phyloP scores from a whole-genome alignment of 2,797 vertebrate genomes.

The Rhynchonycteris naso region DNA sequence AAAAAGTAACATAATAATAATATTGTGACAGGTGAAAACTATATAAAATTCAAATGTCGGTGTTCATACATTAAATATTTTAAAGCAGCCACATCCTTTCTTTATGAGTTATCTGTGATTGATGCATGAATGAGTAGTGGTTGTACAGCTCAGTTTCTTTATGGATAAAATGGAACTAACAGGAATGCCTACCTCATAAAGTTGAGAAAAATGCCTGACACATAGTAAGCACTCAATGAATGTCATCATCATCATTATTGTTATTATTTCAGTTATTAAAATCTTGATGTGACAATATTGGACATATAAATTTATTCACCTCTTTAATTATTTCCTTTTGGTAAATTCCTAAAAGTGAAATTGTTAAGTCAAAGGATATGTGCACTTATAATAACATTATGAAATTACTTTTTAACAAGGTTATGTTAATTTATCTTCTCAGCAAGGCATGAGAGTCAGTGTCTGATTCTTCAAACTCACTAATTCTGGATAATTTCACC shows the following conservation, averaged over 20 bases:
- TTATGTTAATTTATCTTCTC: constrained; percentile 9
- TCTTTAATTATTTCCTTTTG: neutral
- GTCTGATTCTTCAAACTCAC: neutral
- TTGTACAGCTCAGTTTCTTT: neutral
- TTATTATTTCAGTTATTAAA: constrained; percentile 15
- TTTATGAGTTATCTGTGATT: no score
- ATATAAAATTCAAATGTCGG: no score
- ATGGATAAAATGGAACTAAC: neutral
- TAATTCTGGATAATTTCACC: constrained; percentile 20
- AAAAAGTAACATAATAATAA: no score
- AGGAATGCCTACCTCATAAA: neutral
- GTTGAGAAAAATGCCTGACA: neutral
- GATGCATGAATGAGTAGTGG: no score
- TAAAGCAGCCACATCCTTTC: no score
- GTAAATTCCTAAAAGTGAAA: constrained; percentile 11
- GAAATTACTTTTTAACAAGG: constrained; percentile 46
- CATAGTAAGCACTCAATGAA: neutral
- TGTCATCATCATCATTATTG: neutral
- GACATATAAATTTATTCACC: neutral
- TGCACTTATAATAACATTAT: neutral
- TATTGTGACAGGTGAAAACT: no score
- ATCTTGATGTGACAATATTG: neutral
- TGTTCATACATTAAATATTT: no score
- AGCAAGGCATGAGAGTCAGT: neutral
- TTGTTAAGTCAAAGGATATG: neutral